Evolutionary conservation across 2,888 invertebrate species (phyloP), one percentile per base, ranked within the genome.

Genomic region (Mactromeris polynyma): DNA sequence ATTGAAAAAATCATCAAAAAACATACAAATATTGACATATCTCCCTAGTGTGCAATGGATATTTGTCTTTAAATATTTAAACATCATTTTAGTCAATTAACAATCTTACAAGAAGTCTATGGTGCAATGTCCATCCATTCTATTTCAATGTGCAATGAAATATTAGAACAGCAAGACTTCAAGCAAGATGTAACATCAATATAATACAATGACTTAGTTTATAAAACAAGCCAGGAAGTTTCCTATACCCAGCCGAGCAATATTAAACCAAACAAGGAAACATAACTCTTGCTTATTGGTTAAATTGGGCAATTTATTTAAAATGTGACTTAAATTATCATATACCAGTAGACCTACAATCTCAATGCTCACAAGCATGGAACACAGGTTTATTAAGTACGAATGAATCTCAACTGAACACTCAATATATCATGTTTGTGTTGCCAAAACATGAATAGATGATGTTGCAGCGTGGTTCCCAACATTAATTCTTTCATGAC

Each of bases 51-150:
- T 46, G 46, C 46, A 46, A 46, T 46, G 46, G 46, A 46, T 46
- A 46, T 46, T 46, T 11, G 46, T 46, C 46, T 46, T 40, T 40
- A 46, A 17, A 46, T 46, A 46, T 46, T 46, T 46, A 4, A 46
- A 46, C 46, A 46, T 46, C 1, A 46, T 14, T 46, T 46, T 46
- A 64, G 26, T 26, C 26, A 9, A 9, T 26, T 26, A 11, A 26
- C 58, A 64, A 64, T 64, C 58, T 64, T 64, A 64, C 58, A 26
- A 64, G 58, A 64, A 64, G 58, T 64, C 7, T 9, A 64, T 4
- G 11, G 58, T 64, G 58, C 58, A 64, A 64, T 64, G 58, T 64
- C 58, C 26, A 64, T 64, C 58, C 58, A 64, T 64, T 64, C 58
- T 64, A n/a, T 46, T 46, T 64, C n/a, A 26, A 7, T 26, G 58